phyloP scores from a whole-genome alignment of 2,888 invertebrate species.

The Mesorhabditis belari region DNA sequence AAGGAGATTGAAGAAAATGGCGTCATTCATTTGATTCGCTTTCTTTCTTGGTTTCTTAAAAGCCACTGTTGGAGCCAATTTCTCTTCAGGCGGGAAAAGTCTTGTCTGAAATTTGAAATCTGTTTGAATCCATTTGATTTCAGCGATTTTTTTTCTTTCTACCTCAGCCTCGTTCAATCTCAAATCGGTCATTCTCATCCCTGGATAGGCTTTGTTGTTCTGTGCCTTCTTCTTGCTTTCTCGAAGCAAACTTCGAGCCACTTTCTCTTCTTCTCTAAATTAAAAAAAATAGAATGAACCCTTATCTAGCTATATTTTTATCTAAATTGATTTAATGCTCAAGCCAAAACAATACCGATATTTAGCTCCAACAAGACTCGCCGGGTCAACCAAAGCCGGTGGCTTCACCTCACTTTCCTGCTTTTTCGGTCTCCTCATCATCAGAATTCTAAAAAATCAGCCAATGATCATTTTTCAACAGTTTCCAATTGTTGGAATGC shows the following conservation, averaged over 20 bases:
- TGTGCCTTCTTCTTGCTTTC: neutral
- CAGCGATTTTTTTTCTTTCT: neutral
- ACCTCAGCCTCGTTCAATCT: neutral
- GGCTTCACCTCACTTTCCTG: conserved; percentile 9
- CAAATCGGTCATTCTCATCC: neutral
- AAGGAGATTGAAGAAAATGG: conserved; percentile 44
- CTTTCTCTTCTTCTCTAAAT: neutral
- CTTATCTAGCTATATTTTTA: neutral
- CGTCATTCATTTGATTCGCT: conserved; percentile 38
- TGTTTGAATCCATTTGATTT: neutral
- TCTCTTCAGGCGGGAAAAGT: conserved; percentile 6
- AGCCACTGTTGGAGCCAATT: conserved; percentile 29
- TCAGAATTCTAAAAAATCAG: conserved; percentile 25
- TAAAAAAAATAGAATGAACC: neutral
- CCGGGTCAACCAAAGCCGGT: conserved; percentile 16
- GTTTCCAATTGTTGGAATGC: too few relatives aligned
- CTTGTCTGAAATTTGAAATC: neutral
- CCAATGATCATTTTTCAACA: too few relatives aligned
- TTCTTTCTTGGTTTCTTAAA: conserved; percentile 25
- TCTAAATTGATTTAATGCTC: neutral
- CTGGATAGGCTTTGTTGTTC: neutral
- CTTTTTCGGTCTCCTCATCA: conserved; percentile 43
- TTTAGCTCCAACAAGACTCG: conserved; percentile 20
- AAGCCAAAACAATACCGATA: conserved; percentile 6
- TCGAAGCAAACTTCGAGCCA: neutral